These are phyloP conservation scores for Sarotherodon lohbergeri DNA, from an alignment of 2,113 vertebrate genomes.

Conservation along the genomic window DNA sequence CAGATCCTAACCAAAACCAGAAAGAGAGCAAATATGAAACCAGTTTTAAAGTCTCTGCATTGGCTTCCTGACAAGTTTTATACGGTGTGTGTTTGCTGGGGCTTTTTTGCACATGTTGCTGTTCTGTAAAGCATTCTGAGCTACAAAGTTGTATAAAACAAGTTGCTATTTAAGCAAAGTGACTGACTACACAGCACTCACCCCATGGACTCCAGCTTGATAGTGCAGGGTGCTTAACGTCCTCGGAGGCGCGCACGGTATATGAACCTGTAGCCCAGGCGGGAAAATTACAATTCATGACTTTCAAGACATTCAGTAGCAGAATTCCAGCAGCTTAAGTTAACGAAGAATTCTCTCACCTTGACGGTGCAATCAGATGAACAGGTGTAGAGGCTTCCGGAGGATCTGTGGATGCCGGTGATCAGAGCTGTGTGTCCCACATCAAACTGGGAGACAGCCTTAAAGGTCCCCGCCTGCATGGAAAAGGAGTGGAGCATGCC, in stretches of 20 bases:
- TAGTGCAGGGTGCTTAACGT: slow-evolving; percentile 74
- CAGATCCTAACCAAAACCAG: not conserved
- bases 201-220: slow-evolving; percentile 51
- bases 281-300: not conserved
- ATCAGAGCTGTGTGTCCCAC: slow-evolving; percentile 85
- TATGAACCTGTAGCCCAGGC: slow-evolving; percentile 73
- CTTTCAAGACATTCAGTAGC: not conserved
- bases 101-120: not conserved
- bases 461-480: slow-evolving; percentile 69
- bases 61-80: not conserved
- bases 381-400: slow-evolving; percentile 83
- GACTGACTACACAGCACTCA: slow-evolving; percentile 52
- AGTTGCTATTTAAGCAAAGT: not conserved
- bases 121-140: not conserved
- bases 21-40: not conserved
- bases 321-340: not conserved
- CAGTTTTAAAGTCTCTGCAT: not conserved
- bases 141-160: not conserved
- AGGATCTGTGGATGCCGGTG: slow-evolving; percentile 80
- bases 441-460: slow-evolving; percentile 72
- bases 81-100: not conserved
- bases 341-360: slow-evolving; percentile 50
- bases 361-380: slow-evolving; percentile 84
- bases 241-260: slow-evolving; percentile 84
- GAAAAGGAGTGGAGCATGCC: slow-evolving; percentile 82